Percentiles rank a stretch among this genome's conserved stretches.
Conservation (phyloP, 2,113 vertebrate genomes). For the Gorsachius goisagi region DNA sequence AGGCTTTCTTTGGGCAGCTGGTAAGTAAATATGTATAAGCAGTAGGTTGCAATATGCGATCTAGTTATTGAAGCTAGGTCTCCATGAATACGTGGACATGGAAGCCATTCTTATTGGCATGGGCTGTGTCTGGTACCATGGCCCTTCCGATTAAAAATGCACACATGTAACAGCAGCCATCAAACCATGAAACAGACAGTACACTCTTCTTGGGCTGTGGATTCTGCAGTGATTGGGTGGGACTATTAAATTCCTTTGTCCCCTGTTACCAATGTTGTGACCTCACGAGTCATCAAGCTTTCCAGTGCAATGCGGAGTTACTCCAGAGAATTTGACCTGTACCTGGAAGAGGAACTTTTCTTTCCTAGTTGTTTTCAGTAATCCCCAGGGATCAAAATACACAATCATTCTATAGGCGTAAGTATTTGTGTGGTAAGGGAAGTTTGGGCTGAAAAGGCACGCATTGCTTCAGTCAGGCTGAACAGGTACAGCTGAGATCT, state of each 20-base stretch:
- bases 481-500: background rate
- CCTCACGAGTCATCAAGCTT: background rate
- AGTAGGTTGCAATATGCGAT: background rate
- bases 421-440: background rate
- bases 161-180: background rate
- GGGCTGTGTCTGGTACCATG: background rate
- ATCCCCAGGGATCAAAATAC: background rate
- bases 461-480: background rate
- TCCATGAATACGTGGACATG: fast-evolving
- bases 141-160: background rate
- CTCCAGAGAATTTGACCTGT: background rate
- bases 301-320: background rate
- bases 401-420: background rate
- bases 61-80: background rate
- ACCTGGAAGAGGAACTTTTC: background rate
- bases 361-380: background rate
- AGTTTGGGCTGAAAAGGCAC: fast-evolving
- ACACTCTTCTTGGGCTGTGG: background rate
- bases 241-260: background rate
- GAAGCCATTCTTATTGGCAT: background rate
- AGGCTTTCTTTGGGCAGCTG: background rate
- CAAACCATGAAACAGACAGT: fast-evolving
- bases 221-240: background rate
- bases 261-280: background rate
- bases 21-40: background rate